Evolutionary conservation across 2,113 vertebrate genomes (phyloP).

Genomic region (Phyllopteryx taeniolatus): DNA sequence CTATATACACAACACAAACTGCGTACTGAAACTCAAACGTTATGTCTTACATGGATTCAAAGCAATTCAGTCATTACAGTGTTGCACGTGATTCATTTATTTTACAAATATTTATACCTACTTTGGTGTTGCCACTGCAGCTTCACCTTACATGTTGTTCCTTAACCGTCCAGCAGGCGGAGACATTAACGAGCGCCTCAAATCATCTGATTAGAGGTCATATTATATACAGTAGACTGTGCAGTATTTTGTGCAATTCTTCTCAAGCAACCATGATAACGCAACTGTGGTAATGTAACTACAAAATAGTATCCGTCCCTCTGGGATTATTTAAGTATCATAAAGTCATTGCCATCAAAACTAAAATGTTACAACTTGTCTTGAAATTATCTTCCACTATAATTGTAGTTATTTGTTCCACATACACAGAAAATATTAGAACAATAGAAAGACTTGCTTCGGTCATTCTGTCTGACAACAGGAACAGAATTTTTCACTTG

Average conservation of each 20-base stretch:
- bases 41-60: not conserved
- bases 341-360: not conserved
- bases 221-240: not conserved
- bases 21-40: not conserved
- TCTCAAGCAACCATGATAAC: not conserved
- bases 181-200: not conserved
- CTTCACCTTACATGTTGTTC: not conserved
- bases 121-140: not conserved
- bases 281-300: not conserved
- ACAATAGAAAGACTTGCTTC: not conserved
- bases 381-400: not conserved
- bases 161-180: conserved; percentile 24
- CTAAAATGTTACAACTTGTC: not conserved
- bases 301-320: not conserved
- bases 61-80: not conserved
- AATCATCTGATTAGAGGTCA: not conserved
- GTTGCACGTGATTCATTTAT: not conserved
- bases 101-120: not conserved
- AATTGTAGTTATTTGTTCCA: not conserved
- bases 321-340: not conserved
- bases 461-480: not conserved
- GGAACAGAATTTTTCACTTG: conserved; percentile 3
- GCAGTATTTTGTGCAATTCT: not conserved
- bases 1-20: no score
- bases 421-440: not conserved